Evolutionary conservation across 2,797 vertebrate genomes (phyloP).

Genomic region (Naso thynnoides): DNA sequence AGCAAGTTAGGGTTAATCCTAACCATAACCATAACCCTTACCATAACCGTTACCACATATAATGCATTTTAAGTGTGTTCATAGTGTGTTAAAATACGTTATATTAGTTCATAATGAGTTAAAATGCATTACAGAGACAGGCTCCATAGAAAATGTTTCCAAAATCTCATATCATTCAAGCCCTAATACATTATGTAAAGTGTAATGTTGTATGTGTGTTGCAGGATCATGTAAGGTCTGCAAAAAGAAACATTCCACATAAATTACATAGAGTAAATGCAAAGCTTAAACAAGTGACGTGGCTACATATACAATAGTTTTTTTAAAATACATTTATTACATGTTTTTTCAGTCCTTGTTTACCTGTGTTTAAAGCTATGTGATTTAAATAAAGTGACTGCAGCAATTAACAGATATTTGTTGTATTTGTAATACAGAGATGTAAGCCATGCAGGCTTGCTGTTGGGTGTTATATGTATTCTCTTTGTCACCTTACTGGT

Average conservation of each 20-base stretch:
- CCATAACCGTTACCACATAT: too few species aligned
- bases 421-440: neutral
- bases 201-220: neutral
- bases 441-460: neutral
- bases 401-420: neutral
- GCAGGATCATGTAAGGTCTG: neutral
- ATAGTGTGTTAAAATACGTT: too few species aligned
- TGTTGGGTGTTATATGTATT: neutral
- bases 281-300: neutral
- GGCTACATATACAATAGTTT: neutral
- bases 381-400: neutral
- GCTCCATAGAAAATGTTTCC: too few species aligned
- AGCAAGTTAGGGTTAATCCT: too few species aligned
- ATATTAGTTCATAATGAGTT: too few species aligned
- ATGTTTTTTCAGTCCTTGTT: neutral
- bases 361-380: neutral
- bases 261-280: neutral
- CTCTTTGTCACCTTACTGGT: neutral
- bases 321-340: neutral
- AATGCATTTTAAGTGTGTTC: too few species aligned
- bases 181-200: neutral
- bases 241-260: neutral
- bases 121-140: too few species aligned
- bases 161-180: too few species aligned
- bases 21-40: too few species aligned